Percentiles rank a stretch among this genome's conserved stretches.
phyloP scores from a whole-genome alignment of 2,888 invertebrate species.

The Marasmarcha lunaedactyla region DNA sequence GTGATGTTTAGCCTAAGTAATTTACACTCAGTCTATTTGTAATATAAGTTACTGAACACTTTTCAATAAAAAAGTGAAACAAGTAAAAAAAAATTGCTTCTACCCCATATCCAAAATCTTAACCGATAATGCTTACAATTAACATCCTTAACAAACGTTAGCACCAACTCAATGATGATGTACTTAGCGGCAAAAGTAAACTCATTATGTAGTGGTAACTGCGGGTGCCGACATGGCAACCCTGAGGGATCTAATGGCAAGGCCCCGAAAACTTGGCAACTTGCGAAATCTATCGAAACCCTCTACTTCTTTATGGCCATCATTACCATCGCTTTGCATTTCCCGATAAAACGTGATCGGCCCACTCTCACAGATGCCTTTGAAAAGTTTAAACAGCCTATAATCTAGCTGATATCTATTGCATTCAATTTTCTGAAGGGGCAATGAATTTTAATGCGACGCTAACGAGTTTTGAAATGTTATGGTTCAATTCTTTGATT shows the following conservation, averaged over 20 bases:
- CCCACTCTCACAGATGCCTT: slow-evolving; percentile 52
- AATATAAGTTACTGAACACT: neutral
- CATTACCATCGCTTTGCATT: slow-evolving; percentile 63
- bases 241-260: slow-evolving; percentile 36
- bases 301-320: slow-evolving; percentile 57
- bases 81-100: no score
- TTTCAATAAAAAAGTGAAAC: neutral
- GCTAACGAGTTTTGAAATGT: slow-evolving; percentile 1
- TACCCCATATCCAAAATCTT: no score
- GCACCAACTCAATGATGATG: neutral
- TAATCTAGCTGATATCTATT: slow-evolving; percentile 33
- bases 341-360: slow-evolving; percentile 61
- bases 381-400: slow-evolving; percentile 44
- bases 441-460: neutral
- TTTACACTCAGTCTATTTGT: neutral
- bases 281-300: slow-evolving; percentile 57
- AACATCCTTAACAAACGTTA: no score
- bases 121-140: no score
- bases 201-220: slow-evolving; percentile 15
- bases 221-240: slow-evolving; percentile 28
- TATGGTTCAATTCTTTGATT: slow-evolving; percentile 6
- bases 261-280: slow-evolving; percentile 58
- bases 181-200: neutral
- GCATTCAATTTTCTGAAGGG: slow-evolving; percentile 35
- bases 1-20: no score